phyloP scores from a whole-genome alignment of 1,140 invertebrate species.

The Hylaeus volcanicus region DNA sequence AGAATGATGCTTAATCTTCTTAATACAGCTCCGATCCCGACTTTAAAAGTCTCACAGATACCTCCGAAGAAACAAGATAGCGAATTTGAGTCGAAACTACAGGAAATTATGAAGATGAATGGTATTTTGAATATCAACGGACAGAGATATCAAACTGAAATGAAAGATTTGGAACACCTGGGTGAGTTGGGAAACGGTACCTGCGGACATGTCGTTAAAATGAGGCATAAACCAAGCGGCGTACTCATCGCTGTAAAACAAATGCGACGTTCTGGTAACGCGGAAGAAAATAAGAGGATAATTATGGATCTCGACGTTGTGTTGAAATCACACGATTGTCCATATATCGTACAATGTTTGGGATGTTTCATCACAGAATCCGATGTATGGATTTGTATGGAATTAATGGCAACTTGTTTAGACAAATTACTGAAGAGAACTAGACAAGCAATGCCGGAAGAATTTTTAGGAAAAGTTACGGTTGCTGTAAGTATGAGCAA shows the following conservation, averaged over 20 bases:
- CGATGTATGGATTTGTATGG: constrained; percentile 96
- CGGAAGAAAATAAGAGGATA: constrained; percentile 98
- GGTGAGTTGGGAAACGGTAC: constrained; percentile 97
- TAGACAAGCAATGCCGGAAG: constrained; percentile 93
- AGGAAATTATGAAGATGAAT: constrained; percentile 90
- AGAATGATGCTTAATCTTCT: constrained; percentile 4
- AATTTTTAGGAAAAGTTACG: constrained; percentile 97
- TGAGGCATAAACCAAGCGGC: constrained; percentile 93
- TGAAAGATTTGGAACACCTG: constrained; percentile 92
- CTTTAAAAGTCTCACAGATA: constrained; percentile 77
- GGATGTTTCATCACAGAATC: constrained; percentile 98
- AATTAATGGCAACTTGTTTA: constrained; percentile 98
- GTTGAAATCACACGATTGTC: constrained; percentile 97
- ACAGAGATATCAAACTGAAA: constrained; percentile 89
- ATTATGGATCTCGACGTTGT: constrained; percentile 99
- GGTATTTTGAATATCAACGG: constrained; percentile 92
- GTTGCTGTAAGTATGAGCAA: constrained; percentile 88
- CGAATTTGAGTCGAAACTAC: constrained; percentile 87
- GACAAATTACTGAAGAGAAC: constrained; percentile 96
- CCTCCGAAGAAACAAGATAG: constrained; percentile 82
- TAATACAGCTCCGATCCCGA: constrained; percentile 35
- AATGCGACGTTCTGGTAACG: constrained; percentile 98
- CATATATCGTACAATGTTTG: constrained; percentile 97
- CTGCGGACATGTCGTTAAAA: constrained; percentile 98
- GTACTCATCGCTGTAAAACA: constrained; percentile 98